These are phyloP conservation scores for Zenarchopterus dispar DNA, from an alignment of 2,797 vertebrate genomes.

Conservation along the genomic window DNA sequence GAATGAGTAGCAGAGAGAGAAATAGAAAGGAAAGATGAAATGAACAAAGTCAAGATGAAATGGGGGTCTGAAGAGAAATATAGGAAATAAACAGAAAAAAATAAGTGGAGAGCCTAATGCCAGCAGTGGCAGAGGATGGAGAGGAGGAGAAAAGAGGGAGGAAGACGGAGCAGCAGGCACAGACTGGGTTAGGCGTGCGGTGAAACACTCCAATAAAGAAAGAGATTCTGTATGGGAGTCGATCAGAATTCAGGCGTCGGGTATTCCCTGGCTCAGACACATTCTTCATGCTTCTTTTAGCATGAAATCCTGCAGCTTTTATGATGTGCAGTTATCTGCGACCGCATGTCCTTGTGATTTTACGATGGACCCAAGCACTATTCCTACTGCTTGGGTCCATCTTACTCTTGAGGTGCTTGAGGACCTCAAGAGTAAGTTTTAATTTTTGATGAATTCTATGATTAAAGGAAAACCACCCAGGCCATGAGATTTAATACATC, in stretches of 20 bases:
- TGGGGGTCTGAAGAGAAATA: slow-evolving; percentile 25
- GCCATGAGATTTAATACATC: neutral
- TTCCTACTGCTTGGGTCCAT: neutral
- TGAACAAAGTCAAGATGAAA: slow-evolving; percentile 16
- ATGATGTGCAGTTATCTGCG: slow-evolving; percentile 13
- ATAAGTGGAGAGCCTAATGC: slow-evolving; percentile 42
- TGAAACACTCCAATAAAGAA: slow-evolving; percentile 39
- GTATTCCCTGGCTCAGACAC: slow-evolving; percentile 14
- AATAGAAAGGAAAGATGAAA: neutral
- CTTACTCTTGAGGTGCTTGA: too few species aligned
- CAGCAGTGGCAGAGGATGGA: slow-evolving; percentile 21
- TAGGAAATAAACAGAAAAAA: slow-evolving; percentile 17
- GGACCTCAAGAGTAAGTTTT: neutral
- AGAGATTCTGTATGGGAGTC: slow-evolving; percentile 34
- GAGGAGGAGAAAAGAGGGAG: slow-evolving; percentile 31
- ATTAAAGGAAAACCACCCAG: neutral
- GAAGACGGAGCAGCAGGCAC: slow-evolving; percentile 31
- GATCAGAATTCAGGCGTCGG: slow-evolving; percentile 13
- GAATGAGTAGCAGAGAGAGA: slow-evolving; percentile 32
- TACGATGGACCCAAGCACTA: neutral
- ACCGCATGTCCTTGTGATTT: slow-evolving; percentile 17
- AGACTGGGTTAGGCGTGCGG: slow-evolving; percentile 56
- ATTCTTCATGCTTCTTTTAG: slow-evolving; percentile 25
- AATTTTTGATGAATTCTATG: neutral
- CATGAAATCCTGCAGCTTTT: slow-evolving; percentile 18